These are phyloP conservation scores for Leptopilina clavipes DNA, from an alignment of 1,140 invertebrate species.

Conservation along the genomic window DNA sequence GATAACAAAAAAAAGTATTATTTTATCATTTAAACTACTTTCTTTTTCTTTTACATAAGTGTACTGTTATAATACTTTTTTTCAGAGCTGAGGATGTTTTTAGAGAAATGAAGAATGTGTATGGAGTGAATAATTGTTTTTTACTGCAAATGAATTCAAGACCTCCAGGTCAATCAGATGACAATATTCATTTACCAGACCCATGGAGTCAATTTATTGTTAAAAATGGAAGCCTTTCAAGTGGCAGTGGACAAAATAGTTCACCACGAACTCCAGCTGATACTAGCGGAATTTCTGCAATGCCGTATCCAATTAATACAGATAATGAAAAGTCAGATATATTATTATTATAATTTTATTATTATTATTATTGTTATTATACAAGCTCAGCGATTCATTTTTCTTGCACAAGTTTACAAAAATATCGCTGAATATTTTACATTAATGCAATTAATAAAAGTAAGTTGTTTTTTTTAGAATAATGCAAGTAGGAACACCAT, in stretches of 20 bases:
- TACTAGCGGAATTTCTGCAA: conserved; percentile 73
- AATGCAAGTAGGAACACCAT: conserved; percentile 69
- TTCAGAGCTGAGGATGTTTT: conserved; percentile 87
- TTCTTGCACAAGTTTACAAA: too few species aligned
- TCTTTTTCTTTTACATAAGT: background rate
- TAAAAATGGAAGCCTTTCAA: conserved; percentile 75
- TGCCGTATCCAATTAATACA: conserved; percentile 73
- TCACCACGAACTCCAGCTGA: conserved; percentile 79
- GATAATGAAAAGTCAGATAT: conserved; percentile 66
- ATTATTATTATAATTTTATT: too few species aligned
- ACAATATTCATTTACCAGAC: conserved; percentile 81
- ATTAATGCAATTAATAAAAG: too few species aligned
- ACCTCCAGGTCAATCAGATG: conserved; percentile 75
- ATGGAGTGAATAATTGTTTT: conserved; percentile 90
- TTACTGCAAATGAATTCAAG: conserved; percentile 91
- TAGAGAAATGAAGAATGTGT: conserved; percentile 88
- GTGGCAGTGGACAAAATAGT: conserved; percentile 78
- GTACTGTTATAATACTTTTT: conserved; percentile 48
- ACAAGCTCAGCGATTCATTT: too few species aligned
- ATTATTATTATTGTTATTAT: too few species aligned
- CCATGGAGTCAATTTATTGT: conserved; percentile 88
- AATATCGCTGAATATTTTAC: too few species aligned
- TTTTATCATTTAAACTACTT: background rate
- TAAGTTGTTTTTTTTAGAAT: conserved; percentile 54
- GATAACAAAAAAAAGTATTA: conserved; percentile 78